phyloP scores from a whole-genome alignment of 2,797 vertebrate genomes.

The Aulostomus chinensis region DNA sequence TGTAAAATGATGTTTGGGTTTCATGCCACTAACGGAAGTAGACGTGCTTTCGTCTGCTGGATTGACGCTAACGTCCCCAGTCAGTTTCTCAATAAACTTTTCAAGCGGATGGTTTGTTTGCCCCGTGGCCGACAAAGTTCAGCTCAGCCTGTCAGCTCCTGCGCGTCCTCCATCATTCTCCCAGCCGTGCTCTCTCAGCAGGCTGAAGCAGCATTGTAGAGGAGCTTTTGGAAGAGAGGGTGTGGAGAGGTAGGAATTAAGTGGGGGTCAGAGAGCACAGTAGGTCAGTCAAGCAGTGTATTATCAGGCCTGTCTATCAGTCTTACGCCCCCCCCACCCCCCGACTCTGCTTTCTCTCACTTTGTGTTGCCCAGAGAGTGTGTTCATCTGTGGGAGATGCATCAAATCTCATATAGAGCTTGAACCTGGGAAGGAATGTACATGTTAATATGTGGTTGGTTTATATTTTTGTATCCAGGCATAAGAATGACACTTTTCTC shows the following conservation, averaged over 20 bases:
- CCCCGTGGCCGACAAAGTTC: conserved; percentile 44
- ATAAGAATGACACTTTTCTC: neutral
- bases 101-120: conserved; percentile 25
- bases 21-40: conserved; percentile 4
- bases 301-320: conserved; percentile 70
- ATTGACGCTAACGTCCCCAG: conserved; percentile 26
- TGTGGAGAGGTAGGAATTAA: conserved; percentile 67
- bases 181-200: conserved; percentile 39
- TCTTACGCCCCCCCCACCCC: conserved; percentile 11
- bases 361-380: conserved; percentile 6
- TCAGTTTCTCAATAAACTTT: conserved; percentile 32
- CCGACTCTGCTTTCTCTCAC: conserved; percentile 53
- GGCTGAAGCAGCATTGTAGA: conserved; percentile 41
- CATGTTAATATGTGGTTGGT: no score
- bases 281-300: conserved; percentile 51
- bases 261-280: conserved; percentile 65
- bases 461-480: no score
- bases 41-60: conserved; percentile 2
- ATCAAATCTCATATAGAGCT: no score
- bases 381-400: conserved; percentile 24
- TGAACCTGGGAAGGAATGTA: no score
- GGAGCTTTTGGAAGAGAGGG: conserved; percentile 43
- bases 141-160: conserved; percentile 42
- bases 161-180: conserved; percentile 50
- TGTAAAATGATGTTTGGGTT: no score